Evolutionary conservation across 2,113 vertebrate species (phyloP), one percentile per base, ranked within the genome.

Genomic region (Nanorana parkeri): DNA sequence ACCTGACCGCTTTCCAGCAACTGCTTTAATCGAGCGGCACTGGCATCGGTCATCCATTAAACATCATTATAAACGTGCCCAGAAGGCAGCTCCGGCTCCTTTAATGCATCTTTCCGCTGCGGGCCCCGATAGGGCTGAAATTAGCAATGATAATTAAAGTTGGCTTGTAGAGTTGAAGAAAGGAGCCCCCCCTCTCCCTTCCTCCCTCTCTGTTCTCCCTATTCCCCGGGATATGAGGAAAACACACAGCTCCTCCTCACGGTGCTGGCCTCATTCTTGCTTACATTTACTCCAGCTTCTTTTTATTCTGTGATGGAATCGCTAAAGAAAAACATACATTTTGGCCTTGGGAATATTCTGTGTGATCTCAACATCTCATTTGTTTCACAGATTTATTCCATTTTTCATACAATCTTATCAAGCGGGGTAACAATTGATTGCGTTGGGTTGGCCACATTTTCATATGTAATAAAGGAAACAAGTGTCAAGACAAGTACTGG

Each of bases 121-220:
- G 88, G 86, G 87, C 85, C 86, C 82, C 66, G 72, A 64, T 72
- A 85, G 84, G 85, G n/a, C 86, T 86, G 87, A 87, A 90, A 90
- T 91, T 88, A 90, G 85, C 86, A 84, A 16, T 83, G 84, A 87
- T 91, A 90, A 91, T 91, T 90, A 90, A 91, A 87, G 87, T 80
- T 77, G 86, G 83, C 88, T 86, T 89, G 89, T 87, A 87, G 77
- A 88, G 86, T 88, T 88, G 87, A 87, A 74, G 66, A 69, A 86
- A 87, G 87, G 76, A 84, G 36, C 86, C 4, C 17, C 4, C 17
- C 51, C 21, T 21, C 32, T 16, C n/a, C 23, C 15, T 4, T 5
- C 32, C 24, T 72, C 21, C 21, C 13, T 56, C 67, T 13, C 21
- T 51, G 3, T 24, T 20, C 20, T 54, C 75, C 36, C 87, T 0